Evolutionary conservation across 1,140 invertebrate species (phyloP), one percentile per base, ranked within the genome.

Genomic region (Drosophila navojoa): DNA sequence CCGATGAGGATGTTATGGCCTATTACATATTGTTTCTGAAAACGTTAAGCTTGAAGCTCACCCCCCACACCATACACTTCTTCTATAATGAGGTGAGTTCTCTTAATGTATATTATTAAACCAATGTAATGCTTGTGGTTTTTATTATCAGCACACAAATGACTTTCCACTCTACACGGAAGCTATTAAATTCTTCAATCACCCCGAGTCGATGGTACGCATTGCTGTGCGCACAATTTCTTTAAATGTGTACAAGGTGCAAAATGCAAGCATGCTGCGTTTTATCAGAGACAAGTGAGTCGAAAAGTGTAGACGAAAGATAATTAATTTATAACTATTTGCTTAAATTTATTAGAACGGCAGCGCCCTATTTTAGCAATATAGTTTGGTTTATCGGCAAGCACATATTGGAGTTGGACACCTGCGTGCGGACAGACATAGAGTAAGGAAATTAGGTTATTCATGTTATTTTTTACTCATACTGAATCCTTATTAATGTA

Each of bases 21-120:
- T 99, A 99, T 92, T 99, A 99, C 92, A 99, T 99, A 92, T 99
- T 98, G 50, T 99, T 99, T 92, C 92, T 99, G 61, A 99, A 99
- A 93, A 99, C 98, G 0, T 93, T 99, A 15, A 99, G 98, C 76
- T 94, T 99, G 42, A 99, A 99, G 93, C 93, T 99, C n/a, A 99
- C 99, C 93, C 95, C 96, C 72, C 98, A 99, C 92, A 99, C 99
- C 3, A 99, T 99, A 90, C 98, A 99, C 92, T 99, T 99, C 93
- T 99, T 99, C 93, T 99, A 99, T 93, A 99, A 99, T 94, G 99
- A 99, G 79, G 90, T 90, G 49, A 25, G 55, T 27, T 0, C 3
- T 29, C 13, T 0, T 6, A 2, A 7, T 25, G 10, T 10, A 29
- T 0, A 4, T 10, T 29, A 7, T 38, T 35, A 27, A 45, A 44